Base-by-base conservation (phyloP, 2,888 invertebrate genomes). In the Latrodectus elegans region DNA sequence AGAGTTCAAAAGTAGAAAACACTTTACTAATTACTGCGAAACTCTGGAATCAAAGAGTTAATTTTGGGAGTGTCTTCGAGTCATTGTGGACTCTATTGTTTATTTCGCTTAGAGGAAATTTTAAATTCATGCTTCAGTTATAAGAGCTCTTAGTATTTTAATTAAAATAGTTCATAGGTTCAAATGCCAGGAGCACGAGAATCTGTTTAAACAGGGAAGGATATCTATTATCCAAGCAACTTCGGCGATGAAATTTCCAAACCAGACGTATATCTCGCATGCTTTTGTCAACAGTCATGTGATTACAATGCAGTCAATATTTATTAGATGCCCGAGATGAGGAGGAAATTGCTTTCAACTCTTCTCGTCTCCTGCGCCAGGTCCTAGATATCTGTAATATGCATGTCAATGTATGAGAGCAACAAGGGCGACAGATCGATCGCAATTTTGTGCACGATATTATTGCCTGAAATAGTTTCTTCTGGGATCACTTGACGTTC, bases 251-350 rank as follows among this genome's bases (percentile, higher is more conserved):
- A 52, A 11, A 15, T 60, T 53, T 74, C 55, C 17, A 14, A 9
- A 8, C 53, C 70, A 53, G 64, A 71, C 51, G 74, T 70, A 82
- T 70, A 49, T 53, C 75, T 68, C 53, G 8, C 60, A 55, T 38
- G 55, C 53, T 70, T 38, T 70, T 82, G 82, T 82, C 82, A 82
- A 82, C 82, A 82, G 53, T 9, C 75, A 60, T 38, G 82, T 82
- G 82, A 82, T 82, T 82, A 82, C 75, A 82, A 75, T 82, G 68
- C 75, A 82, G 82, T 75, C 82, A 82, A 82, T 82, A 82, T 82
- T 82, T 82, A 82, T 82, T 82, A 82, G 75, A 75, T 70, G 70
- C 82, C 55, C 67, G 82, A 82, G 82, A 68, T 74, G 82, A 53
- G 82, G 68, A 60, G 75, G 82, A 82, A 82, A 82, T 82, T 82